Base-by-base conservation (phyloP, 2,888 invertebrate species). In the Erpobdella octoculata region DNA sequence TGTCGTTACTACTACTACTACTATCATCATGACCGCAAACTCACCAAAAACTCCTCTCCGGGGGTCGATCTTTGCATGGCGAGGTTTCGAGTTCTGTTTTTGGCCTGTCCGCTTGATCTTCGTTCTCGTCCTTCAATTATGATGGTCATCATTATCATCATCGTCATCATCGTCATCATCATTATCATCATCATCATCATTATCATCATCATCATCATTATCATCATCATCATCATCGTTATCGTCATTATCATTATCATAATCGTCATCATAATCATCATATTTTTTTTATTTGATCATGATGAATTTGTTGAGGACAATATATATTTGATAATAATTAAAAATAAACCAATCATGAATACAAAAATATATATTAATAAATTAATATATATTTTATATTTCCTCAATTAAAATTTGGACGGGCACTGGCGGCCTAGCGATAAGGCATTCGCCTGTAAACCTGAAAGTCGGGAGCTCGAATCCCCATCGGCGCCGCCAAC, bases 31-130 rank as follows among this genome's bases (percentile, higher is more conserved):
- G 12, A n/a, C n/a, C 46, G 46, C n/a, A 12, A 41, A 35, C 69
- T 28, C 21, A 58, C 69, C 69, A 69, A 28, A 18, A 53, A 58
- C 12, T 69, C 69, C 48, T 58, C 69, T 58, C 69, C 69, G 31
- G 31, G 46, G 2, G 58, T 58, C 12, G 69, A 48, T 37, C 69
- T 69, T 58, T 41, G 28, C 69, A 69, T 69, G 33, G 53, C 53
- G 21, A 53, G 53, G 35, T 46, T 69, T 21, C 58, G 35, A 35
- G 58, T 36, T 25, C 48, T 69, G 1, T 31, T 46, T n/a, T 69
- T 33, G 69, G 46, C 33, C 67, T 48, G 37, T 35, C 69, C 37
- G 36, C 69, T 46, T 58, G 33, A 58, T 31, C 38, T 21, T 46
- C 67, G 38, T 21, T 41, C 35, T 31, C 35, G 35, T n/a, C 62